Percentiles rank a stretch among this genome's conserved stretches.
Conservation (phyloP, 1,140 invertebrate genomes). For the Calliphora vicina region DNA sequence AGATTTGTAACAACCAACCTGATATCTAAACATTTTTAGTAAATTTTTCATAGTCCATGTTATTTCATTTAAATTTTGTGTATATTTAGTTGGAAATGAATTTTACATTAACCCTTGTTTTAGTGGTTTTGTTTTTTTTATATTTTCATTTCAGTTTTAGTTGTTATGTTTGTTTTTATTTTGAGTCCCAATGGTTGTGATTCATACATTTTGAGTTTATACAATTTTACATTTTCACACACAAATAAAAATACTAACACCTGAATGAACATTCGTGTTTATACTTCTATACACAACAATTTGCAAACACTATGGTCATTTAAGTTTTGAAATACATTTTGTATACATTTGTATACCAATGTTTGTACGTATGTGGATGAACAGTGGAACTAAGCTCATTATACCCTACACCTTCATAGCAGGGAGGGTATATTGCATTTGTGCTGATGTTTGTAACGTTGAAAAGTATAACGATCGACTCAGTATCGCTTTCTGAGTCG, state of each 20-base stretch:
- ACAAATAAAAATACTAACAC: not conserved
- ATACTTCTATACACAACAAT: not conserved
- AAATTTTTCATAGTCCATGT: not conserved
- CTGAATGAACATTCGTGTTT: not conserved
- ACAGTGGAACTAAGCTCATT: not conserved
- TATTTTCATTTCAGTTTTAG: not conserved
- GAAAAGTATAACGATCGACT: no score
- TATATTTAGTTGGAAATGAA: not conserved
- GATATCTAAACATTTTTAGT: not conserved
- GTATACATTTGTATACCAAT: no score
- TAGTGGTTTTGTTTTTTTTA: not conserved
- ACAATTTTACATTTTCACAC: not conserved
- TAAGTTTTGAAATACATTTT: not conserved
- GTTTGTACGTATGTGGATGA: not conserved
- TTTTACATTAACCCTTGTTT: slow-evolving; percentile 1
- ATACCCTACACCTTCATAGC: no score
- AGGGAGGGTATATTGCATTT: no score
- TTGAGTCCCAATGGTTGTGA: not conserved
- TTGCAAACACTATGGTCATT: not conserved
- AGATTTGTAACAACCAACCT: no score
- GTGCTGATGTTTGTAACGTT: no score
- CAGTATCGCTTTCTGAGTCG: no score
- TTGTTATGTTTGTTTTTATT: not conserved
- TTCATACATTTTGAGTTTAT: not conserved
- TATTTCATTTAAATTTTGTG: not conserved